phyloP scores from a whole-genome alignment of 2,888 invertebrate genomes.

The Synanthedon andrenaeformis region DNA sequence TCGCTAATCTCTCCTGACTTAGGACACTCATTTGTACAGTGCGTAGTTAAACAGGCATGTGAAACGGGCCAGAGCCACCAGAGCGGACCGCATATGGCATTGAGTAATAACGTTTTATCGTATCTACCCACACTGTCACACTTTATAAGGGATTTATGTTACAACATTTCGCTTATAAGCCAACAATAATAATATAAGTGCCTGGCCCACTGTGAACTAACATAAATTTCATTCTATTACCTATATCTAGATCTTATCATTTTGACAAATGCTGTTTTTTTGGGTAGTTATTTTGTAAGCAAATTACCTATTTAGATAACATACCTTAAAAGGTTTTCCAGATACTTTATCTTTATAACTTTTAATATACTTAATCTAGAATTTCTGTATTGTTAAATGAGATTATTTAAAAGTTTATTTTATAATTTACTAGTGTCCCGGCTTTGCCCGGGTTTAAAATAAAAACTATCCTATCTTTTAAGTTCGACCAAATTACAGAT shows the following conservation, averaged over 20 bases:
- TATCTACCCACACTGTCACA: conserved; percentile 33
- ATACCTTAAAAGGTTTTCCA: too few species aligned
- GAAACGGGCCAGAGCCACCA: conserved; percentile 28
- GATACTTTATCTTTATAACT: too few species aligned
- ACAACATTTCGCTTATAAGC: conserved; percentile 22
- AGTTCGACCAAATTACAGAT: too few species aligned
- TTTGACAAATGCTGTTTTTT: background rate
- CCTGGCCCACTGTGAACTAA: background rate
- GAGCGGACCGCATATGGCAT: conserved; percentile 32
- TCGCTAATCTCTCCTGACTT: too few species aligned
- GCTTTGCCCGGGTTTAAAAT: too few species aligned
- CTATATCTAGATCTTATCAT: background rate
- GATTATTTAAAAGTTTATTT: too few species aligned
- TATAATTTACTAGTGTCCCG: too few species aligned
- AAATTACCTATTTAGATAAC: too few species aligned
- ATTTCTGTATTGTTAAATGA: too few species aligned
- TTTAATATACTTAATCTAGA: too few species aligned
- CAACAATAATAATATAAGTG: background rate
- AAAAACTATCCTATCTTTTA: too few species aligned
- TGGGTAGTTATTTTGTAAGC: background rate
- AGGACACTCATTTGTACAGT: background rate
- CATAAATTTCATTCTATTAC: background rate
- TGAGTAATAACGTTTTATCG: conserved; percentile 40
- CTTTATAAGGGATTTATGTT: conserved; percentile 43
- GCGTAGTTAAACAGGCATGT: conserved; percentile 12